phyloP scores from a whole-genome alignment of 2,113 vertebrate species.

The Sialia sialis region DNA sequence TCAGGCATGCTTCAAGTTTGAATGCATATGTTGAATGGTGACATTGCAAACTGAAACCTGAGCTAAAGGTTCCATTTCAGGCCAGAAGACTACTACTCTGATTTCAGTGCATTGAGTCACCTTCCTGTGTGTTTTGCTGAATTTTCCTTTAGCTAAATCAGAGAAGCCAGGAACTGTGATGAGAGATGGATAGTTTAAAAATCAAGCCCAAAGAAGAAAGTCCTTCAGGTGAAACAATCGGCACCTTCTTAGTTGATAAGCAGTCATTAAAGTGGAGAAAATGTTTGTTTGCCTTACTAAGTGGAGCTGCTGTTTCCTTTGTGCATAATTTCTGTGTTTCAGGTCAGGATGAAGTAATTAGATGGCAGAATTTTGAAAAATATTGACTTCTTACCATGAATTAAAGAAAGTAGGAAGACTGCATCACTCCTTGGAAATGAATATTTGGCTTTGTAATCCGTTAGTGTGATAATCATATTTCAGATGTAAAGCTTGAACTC shows the following conservation, averaged over 20 bases:
- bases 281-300: not conserved
- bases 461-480: not conserved
- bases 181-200: not conserved
- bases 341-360: slow-evolving; percentile 1
- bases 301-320: not conserved
- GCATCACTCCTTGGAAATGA: not conserved
- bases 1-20: not conserved
- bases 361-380: slow-evolving; percentile 6
- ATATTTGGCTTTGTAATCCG: not conserved
- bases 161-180: not conserved
- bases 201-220: not conserved
- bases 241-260: not conserved
- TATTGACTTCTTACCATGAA: not conserved
- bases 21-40: not conserved
- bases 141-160: slow-evolving; percentile 2
- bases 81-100: slow-evolving; percentile 8
- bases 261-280: slow-evolving; percentile 4
- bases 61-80: slow-evolving; percentile 46
- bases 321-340: not conserved
- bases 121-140: slow-evolving; percentile 2
- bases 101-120: slow-evolving; percentile 35
- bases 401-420: not conserved
- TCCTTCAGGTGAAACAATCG: not conserved
- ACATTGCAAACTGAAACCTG: slow-evolving; percentile 32
- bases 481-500: not conserved